phyloP scores from a whole-genome alignment of 2,797 vertebrate genomes.

The Rhynchotus rufescens region DNA sequence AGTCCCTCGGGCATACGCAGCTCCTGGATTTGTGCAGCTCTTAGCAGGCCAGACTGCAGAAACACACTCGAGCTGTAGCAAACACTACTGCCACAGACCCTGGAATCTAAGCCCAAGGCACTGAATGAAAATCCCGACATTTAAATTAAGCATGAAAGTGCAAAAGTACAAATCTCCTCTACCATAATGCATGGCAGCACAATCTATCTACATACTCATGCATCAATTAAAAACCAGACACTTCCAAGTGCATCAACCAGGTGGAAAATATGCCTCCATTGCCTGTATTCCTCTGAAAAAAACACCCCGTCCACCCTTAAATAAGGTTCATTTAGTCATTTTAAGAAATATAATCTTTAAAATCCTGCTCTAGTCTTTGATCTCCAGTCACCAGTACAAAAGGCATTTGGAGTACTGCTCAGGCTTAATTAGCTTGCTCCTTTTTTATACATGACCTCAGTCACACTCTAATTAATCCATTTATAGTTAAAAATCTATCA shows the following conservation, averaged over 20 bases:
- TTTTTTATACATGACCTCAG: constrained; percentile 63
- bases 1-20: neutral
- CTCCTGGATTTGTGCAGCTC: neutral
- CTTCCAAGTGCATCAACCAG: neutral
- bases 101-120: neutral
- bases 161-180: neutral
- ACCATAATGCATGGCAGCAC: neutral
- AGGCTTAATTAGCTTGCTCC: constrained; percentile 58
- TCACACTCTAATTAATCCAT: constrained; percentile 70
- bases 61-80: neutral
- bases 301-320: neutral
- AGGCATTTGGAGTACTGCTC: constrained; percentile 30
- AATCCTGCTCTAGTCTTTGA: constrained; percentile 50
- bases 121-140: neutral
- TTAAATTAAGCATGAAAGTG: constrained; percentile 11
- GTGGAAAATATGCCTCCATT: constrained; percentile 6
- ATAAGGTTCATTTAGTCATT: constrained; percentile 38
- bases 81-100: neutral
- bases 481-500: constrained; percentile 72
- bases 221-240: neutral
- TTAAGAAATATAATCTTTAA: constrained; percentile 61
- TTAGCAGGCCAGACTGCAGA: too few species aligned
- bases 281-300: neutral
- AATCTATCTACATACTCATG: neutral
- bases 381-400: constrained; percentile 58